A percentile compares a stretch with the other conserved stretches of the same genome.
These are phyloP conservation scores for Phengaris arion DNA, from an alignment of 2,888 invertebrate species.

Conservation along the genomic window DNA sequence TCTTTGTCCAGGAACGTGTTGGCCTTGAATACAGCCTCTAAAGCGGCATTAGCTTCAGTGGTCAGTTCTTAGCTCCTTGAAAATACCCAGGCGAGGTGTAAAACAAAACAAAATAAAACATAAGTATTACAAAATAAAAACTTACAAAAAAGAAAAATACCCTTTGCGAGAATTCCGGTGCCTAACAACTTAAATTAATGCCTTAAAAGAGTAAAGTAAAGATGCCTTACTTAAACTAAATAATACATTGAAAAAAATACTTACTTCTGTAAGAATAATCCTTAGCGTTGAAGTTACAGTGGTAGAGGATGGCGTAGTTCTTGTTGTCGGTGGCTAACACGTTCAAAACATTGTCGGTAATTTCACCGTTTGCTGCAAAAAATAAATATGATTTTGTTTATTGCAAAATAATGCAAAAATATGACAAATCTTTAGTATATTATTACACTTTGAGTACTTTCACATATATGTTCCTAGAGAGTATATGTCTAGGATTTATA, in stretches of 20 bases:
- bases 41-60: neutral
- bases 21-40: constrained; percentile 15
- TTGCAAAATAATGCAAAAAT: too few species aligned
- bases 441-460: too few species aligned
- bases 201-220: too few species aligned
- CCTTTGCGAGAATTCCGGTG: neutral
- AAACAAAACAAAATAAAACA: neutral
- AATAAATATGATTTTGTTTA: too few species aligned
- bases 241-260: constrained; percentile 10
- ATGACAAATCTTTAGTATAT: too few species aligned
- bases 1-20: neutral
- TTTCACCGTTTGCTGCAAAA: constrained; percentile 45
- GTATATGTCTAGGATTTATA: too few species aligned
- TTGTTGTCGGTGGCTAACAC: constrained; percentile 29
- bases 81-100: constrained; percentile 25
- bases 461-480: too few species aligned
- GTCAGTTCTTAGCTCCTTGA: constrained; percentile 17
- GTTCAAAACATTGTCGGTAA: constrained; percentile 41
- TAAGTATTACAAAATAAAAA: neutral
- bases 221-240: neutral
- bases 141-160: neutral
- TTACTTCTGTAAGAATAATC: constrained; percentile 58
- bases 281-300: constrained; percentile 44
- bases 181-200: neutral
- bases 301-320: constrained; percentile 27